Percentiles rank a stretch among this genome's conserved stretches.
Evolutionary conservation across 1,140 invertebrate genomes (phyloP).

Genomic region (Apocrypta bakeri): DNA sequence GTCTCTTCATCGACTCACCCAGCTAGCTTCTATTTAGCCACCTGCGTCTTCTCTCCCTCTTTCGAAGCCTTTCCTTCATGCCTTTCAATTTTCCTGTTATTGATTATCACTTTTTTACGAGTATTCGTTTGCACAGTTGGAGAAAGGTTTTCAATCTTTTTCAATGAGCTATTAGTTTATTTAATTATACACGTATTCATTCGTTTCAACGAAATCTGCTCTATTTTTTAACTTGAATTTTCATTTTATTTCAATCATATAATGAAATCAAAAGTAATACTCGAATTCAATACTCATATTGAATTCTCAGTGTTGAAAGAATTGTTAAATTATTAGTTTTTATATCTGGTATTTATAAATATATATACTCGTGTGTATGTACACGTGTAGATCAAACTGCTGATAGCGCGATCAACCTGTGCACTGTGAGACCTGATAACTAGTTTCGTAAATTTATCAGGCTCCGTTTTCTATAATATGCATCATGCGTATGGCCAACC

Average conservation of each 20-base stretch:
- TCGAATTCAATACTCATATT: background rate
- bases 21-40: background rate
- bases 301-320: no score
- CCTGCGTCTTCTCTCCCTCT: background rate
- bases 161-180: background rate
- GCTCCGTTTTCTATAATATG: background rate
- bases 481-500: background rate
- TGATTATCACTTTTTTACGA: background rate
- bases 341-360: no score
- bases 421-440: background rate
- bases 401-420: background rate
- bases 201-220: background rate
- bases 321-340: no score
- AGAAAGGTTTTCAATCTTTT: background rate
- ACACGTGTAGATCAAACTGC: background rate
- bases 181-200: background rate
- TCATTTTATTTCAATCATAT: background rate
- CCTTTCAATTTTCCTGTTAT: background rate
- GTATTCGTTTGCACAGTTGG: no score
- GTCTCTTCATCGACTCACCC: background rate
- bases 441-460: conserved; percentile 20
- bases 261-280: background rate
- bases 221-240: background rate
- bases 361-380: background rate
- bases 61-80: background rate